A percentile compares a stretch with the other conserved stretches of the same genome.
phyloP scores from a whole-genome alignment of 2,888 invertebrate genomes.

The Neoscelio sp. region DNA sequence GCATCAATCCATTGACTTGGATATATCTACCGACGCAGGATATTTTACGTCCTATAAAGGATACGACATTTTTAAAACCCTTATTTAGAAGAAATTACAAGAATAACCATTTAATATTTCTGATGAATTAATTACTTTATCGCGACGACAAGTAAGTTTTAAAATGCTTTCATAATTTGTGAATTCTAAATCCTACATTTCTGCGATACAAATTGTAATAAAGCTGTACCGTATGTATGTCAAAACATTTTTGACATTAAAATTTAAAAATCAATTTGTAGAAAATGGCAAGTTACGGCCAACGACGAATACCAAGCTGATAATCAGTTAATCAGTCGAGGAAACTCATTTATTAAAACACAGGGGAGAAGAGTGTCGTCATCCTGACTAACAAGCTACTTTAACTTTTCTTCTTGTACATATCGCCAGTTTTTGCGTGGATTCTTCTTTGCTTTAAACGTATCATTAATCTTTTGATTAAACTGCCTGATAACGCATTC shows the following conservation, averaged over 20 bases:
- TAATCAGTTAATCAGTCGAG: slow-evolving; percentile 66
- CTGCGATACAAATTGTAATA: too few relatives aligned
- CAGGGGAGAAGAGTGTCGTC: slow-evolving; percentile 35
- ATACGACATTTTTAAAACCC: not conserved
- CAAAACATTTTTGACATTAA: not conserved
- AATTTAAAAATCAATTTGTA: not conserved
- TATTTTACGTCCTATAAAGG: not conserved
- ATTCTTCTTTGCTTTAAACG: slow-evolving; percentile 56
- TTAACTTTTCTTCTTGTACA: slow-evolving; percentile 25
- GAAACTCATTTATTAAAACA: slow-evolving; percentile 60
- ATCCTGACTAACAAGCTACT: slow-evolving; percentile 62
- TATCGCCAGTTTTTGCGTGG: slow-evolving; percentile 27
- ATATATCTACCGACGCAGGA: slow-evolving; percentile 69
- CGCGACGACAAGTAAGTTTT: too few relatives aligned
- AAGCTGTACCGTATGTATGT: too few relatives aligned
- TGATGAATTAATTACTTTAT: too few relatives aligned
- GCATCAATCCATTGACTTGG: slow-evolving; percentile 77
- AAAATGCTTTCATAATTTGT: too few relatives aligned
- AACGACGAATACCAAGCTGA: slow-evolving; percentile 30
- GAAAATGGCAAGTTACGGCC: slow-evolving; percentile 21
- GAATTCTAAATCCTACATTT: too few relatives aligned
- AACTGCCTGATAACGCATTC: slow-evolving; percentile 52
- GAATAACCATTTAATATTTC: too few relatives aligned
- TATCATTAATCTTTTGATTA: slow-evolving; percentile 67
- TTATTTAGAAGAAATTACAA: too few relatives aligned